Evolutionary conservation across 2,113 vertebrate genomes (phyloP).

Genomic region (Nematolebias whitei): DNA sequence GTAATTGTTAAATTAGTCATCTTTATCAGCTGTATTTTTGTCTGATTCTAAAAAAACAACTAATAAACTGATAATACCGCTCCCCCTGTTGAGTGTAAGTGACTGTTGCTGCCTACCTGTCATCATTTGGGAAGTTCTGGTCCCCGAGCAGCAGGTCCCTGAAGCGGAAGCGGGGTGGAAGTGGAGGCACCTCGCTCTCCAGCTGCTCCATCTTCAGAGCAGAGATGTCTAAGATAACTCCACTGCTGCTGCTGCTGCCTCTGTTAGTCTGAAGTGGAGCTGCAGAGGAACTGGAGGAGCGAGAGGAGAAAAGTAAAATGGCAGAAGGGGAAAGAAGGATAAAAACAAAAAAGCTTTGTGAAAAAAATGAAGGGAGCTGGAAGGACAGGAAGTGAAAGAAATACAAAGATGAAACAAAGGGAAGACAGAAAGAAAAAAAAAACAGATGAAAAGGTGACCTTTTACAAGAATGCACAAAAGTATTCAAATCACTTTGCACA

Average conservation of each 20-base stretch:
- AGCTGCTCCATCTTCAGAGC: constrained; percentile 84
- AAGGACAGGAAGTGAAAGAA: not conserved
- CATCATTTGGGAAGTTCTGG: constrained; percentile 89
- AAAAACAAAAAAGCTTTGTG: not conserved
- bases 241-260: constrained; percentile 46
- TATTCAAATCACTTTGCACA: constrained; percentile 4
- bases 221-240: constrained; percentile 73
- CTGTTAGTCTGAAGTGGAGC: constrained; percentile 32
- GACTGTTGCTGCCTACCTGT: constrained; percentile 81
- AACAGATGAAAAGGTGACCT: not conserved
- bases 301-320: constrained; percentile 26
- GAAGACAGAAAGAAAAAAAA: constrained; percentile 6
- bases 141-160: constrained; percentile 92
- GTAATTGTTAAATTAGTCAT: no score
- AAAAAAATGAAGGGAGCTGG: not conserved
- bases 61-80: no score
- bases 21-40: no score
- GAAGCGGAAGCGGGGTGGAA: constrained; percentile 90
- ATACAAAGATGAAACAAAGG: not conserved
- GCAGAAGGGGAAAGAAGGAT: not conserved
- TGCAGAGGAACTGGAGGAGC: constrained; percentile 41
- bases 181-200: constrained; percentile 89
- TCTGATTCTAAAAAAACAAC: no score
- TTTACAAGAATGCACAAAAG: not conserved
- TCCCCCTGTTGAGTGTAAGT: not conserved